Conservation (phyloP, 2,888 invertebrate genomes). For the Lycia hirtaria region DNA sequence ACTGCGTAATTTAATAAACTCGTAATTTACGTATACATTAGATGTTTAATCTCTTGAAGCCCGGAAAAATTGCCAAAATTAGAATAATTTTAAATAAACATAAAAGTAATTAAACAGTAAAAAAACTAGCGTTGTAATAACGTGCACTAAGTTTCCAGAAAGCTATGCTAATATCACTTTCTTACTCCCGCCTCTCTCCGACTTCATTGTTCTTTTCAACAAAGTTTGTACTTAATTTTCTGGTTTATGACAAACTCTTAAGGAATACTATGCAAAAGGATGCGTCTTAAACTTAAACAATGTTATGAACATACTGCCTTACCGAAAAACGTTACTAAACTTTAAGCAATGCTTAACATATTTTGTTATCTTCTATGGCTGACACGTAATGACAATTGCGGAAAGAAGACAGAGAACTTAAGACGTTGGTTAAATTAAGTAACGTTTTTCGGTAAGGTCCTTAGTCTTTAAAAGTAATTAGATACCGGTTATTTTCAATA, state of each 20-base stretch:
- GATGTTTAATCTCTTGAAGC: no score
- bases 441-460: no score
- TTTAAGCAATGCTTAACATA: no score
- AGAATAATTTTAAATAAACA: neutral
- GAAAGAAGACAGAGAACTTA: no score
- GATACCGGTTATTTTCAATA: no score
- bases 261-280: conserved; percentile 4
- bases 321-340: conserved; percentile 1
- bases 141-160: neutral
- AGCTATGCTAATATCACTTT: conserved; percentile 2
- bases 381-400: no score
- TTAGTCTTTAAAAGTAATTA: no score
- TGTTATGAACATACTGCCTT: conserved; percentile 6
- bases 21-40: no score
- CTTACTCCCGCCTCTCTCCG: neutral
- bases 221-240: conserved; percentile 13
- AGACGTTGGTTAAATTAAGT: no score
- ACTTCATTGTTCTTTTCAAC: conserved; percentile 14
- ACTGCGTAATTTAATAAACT: no score
- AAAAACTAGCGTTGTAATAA: neutral
- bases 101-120: neutral
- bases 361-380: no score
- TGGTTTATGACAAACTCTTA: conserved; percentile 12
- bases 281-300: conserved; percentile 6
- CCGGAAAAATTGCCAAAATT: no score